Base-by-base conservation (phyloP, 2,113 vertebrate genomes). In the Phylloscopus trochiloides region DNA sequence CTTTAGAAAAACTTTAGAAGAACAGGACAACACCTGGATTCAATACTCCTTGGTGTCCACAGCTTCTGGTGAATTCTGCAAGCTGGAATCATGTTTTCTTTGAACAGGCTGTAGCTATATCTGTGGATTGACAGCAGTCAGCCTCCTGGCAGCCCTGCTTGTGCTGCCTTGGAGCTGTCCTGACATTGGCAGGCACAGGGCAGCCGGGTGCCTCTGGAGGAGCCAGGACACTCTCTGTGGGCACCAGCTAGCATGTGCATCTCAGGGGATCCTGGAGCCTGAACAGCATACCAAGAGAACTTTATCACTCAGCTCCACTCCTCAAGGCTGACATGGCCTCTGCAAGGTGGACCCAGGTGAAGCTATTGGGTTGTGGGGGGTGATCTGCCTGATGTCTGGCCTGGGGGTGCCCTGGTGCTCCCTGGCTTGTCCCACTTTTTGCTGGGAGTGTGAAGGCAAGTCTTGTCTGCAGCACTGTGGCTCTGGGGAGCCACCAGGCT, bases 291-390 rank as follows among this genome's bases (percentile, higher is more conserved):
- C 0, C 16, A 14, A 1, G 17, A 75, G 51, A 32, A 22, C 2
- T 55, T 45, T n/a, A 7, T 36, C 9, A 2, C 0, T 1, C 11
- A 48, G 36, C 16, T 55, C 17, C 1, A 0, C 52, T 85, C 24
- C 38, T 10, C 10, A 17, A 29, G 28, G 42, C 8, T 4, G 68
- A 14, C 0, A 0, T 8, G 12, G 29, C 7, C 51, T 52, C 0
- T 32, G 51, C 51, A 12, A 17, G 28, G 26, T 4, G 9, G 17
- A 29, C 15, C 6, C 17, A 3, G 40, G 15, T 34, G 51, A 58
- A 47, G 36, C 10, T 1, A 0, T 0, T 0, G 5, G 45, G 45
- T 6, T 51, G 42, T 2, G 1, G 5, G 7, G 52, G 3, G 22
- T 38, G 43, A 25, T 3, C 50, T 50, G 45, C 7, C 34, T 45